Evolutionary conservation across 2,113 vertebrate species (phyloP).

Genomic region (Pyxicephalus adspersus): DNA sequence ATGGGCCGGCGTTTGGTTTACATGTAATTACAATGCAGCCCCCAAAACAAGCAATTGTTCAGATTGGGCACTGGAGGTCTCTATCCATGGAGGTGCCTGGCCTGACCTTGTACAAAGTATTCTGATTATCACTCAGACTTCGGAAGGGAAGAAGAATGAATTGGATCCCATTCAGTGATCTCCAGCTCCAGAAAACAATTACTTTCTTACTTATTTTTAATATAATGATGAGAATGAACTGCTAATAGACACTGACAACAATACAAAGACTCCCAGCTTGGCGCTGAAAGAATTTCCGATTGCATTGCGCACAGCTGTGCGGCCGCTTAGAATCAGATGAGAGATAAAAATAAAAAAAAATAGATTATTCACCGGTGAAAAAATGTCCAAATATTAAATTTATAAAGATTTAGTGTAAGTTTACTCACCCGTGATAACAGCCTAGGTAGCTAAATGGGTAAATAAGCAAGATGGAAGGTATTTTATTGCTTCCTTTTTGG

Average conservation of each 20-base stretch:
- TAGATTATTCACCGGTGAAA: too few species aligned
- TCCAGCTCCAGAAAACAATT: constrained; percentile 34
- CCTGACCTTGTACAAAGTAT: constrained; percentile 15
- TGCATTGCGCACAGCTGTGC: too few species aligned
- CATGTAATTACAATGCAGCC: background rate
- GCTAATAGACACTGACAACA: background rate
- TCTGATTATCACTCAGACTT: constrained; percentile 27
- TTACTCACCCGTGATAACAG: too few species aligned
- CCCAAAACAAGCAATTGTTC: background rate
- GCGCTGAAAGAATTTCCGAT: background rate
- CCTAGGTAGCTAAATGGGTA: too few species aligned
- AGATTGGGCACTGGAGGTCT: too few species aligned
- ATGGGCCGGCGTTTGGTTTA: background rate
- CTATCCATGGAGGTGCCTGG: too few species aligned
- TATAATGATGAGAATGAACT: constrained; percentile 9
- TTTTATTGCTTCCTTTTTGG: too few species aligned
- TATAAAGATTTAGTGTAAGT: too few species aligned
- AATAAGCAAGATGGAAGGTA: too few species aligned
- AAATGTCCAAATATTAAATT: too few species aligned
- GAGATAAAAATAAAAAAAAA: too few species aligned
- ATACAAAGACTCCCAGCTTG: background rate
- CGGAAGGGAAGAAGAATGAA: constrained; percentile 20
- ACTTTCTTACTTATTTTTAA: constrained; percentile 23
- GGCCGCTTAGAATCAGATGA: too few species aligned
- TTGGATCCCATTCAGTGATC: constrained; percentile 14